phyloP scores from a whole-genome alignment of 2,113 vertebrate genomes.

The Elaphurus davidianus region DNA sequence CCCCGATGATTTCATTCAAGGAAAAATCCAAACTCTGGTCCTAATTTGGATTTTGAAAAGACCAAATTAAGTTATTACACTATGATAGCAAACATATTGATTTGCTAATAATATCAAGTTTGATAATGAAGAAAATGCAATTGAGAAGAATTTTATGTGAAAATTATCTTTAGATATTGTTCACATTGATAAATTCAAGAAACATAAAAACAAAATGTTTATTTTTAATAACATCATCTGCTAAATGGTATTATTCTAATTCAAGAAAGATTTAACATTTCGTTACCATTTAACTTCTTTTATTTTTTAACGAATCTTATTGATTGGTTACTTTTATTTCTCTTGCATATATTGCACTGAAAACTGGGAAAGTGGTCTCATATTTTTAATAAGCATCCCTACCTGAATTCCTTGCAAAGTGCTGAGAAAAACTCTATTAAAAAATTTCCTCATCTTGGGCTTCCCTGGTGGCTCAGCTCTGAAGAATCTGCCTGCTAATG shows the following conservation, averaged over 20 bases:
- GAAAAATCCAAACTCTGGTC: neutral
- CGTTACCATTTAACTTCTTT: neutral
- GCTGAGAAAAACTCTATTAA: neutral
- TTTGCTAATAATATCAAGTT: neutral
- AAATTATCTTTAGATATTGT: neutral
- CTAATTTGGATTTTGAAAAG: neutral
- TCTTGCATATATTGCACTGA: neutral
- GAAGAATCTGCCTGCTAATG: neutral
- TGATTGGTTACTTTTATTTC: neutral
- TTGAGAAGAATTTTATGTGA: neutral
- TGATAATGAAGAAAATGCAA: neutral
- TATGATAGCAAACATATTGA: neutral
- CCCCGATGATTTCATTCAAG: neutral
- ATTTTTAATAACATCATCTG: neutral
- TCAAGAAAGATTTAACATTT: neutral
- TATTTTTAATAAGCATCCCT: neutral
- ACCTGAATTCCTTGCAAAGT: neutral
- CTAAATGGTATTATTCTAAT: neutral
- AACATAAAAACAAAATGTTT: neutral
- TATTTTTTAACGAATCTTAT: neutral
- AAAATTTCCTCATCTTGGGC: neutral
- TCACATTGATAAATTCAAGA: neutral
- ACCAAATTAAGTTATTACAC: neutral
- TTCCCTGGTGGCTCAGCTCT: neutral
- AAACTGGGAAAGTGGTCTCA: neutral